Base-by-base conservation (phyloP, 2,113 vertebrate species). In the Andinoacara biseriatus region DNA sequence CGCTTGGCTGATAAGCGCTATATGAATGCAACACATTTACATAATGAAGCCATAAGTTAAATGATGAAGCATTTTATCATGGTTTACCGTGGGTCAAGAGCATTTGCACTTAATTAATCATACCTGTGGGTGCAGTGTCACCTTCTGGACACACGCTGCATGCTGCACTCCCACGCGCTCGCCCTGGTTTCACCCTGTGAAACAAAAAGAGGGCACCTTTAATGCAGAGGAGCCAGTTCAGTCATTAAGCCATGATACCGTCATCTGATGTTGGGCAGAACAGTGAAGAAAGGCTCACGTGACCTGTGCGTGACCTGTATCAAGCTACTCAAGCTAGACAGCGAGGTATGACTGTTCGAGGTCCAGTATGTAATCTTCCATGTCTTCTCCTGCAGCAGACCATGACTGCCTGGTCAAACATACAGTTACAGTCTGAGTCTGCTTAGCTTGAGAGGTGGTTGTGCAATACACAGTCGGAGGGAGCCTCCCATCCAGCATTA, bases 21-120 rank as follows among this genome's bases (percentile, higher is more conserved):
- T n/a, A 33, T 58, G 75, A 80, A 52, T 60, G 60, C 40, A 80
- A 35, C 7, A 4, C 78, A 85, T 85, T 85, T 81, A 49, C 78
- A 85, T 69, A 69, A 80, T 85, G 78, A 85, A 76, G 78, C 78
- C 69, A 69, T 76, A 85, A 67, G 72, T 85, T 67, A 80, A 85
- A 59, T 17, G 67, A 33, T 54, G 60, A 58, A 75, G 31, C 60
- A 15, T 81, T 81, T 72, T 60, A 72, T 43, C 26, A 4, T 17
- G 40, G 24, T 80, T 80, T 75, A 24, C 38, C 4, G 7, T 4
- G 57, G 57, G 84, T 80, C 69, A 57, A 75, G 54, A 65, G 31
- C 69, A 4, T 63, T 38, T 77, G 40, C 40, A 59, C 18, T 58
- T 65, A 62, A 82, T 79, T 63, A 65, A 65, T 22, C 59, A 26